Conservation (phyloP, 2,797 vertebrate species). For the Sorex maritimensis region DNA sequence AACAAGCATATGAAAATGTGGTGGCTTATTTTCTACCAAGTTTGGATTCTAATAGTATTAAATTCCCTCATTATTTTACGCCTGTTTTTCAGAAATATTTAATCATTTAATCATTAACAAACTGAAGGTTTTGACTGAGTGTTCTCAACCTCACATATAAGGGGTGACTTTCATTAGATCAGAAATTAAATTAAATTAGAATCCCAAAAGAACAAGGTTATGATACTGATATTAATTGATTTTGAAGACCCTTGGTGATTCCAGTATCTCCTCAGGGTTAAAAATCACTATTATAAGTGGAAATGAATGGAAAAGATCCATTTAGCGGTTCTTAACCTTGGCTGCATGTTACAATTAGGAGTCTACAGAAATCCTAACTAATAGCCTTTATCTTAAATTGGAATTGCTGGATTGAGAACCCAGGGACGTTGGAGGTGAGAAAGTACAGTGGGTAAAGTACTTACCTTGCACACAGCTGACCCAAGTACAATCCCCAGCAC, state of each 20-base stretch:
- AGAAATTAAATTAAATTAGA: neutral
- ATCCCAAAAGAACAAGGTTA: neutral
- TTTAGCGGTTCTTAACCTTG: neutral
- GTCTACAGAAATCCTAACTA: too few species aligned
- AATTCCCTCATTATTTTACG: conserved; percentile 34
- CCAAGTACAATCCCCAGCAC: too few species aligned
- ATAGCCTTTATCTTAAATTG: neutral
- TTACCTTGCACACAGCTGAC: too few species aligned
- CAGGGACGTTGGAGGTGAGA: neutral
- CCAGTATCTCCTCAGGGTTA: neutral
- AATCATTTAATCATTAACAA: neutral
- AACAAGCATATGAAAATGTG: too few species aligned
- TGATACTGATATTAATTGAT: too few species aligned
- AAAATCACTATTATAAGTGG: neutral
- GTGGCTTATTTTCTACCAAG: too few species aligned
- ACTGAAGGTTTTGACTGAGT: neutral
- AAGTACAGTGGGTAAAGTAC: too few species aligned
- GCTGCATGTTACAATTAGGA: neutral
- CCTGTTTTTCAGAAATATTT: conserved; percentile 10
- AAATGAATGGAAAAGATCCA: neutral
- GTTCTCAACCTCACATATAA: neutral
- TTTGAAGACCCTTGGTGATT: too few species aligned
- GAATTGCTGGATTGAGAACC: neutral
- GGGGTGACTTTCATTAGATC: neutral
- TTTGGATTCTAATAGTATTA: neutral